A percentile compares a stretch with the other conserved stretches of the same genome.
phyloP scores from a whole-genome alignment of 2,113 vertebrate species.

The Lathamus discolor region DNA sequence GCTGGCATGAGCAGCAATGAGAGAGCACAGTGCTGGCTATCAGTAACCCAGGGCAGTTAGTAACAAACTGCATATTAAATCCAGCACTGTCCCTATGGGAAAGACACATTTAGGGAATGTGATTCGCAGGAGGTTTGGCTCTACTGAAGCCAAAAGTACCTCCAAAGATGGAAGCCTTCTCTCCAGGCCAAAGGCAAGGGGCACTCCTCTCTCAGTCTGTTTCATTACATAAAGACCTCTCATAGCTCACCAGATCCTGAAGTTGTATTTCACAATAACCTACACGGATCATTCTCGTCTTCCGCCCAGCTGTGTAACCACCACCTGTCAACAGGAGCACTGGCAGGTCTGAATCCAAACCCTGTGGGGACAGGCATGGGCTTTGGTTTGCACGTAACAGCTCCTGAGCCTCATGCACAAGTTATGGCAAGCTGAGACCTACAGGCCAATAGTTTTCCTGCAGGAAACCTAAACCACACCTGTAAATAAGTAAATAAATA shows the following conservation, averaged over 20 bases:
- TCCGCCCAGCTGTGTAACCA: background rate
- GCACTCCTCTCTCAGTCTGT: background rate
- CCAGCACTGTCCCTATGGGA: background rate
- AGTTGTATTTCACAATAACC: background rate
- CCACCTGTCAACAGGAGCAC: background rate
- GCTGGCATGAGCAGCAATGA: background rate
- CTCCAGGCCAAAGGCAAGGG: no score
- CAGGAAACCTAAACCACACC: background rate
- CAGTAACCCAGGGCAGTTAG: background rate
- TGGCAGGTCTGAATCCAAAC: background rate
- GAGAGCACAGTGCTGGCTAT: accelerated
- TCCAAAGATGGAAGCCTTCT: background rate
- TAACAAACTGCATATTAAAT: background rate
- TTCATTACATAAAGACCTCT: background rate
- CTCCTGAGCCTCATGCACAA: background rate
- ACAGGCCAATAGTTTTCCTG: background rate
- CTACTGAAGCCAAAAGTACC: background rate
- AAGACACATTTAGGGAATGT: no score
- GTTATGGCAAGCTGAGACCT: background rate
- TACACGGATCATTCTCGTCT: accelerated
- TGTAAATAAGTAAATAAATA: background rate
- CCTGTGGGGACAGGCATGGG: background rate
- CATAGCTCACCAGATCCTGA: accelerated
- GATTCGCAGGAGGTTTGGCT: background rate
- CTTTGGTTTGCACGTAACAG: background rate